phyloP scores from a whole-genome alignment of 2,888 invertebrate species.

The Gryllus longicercus region DNA sequence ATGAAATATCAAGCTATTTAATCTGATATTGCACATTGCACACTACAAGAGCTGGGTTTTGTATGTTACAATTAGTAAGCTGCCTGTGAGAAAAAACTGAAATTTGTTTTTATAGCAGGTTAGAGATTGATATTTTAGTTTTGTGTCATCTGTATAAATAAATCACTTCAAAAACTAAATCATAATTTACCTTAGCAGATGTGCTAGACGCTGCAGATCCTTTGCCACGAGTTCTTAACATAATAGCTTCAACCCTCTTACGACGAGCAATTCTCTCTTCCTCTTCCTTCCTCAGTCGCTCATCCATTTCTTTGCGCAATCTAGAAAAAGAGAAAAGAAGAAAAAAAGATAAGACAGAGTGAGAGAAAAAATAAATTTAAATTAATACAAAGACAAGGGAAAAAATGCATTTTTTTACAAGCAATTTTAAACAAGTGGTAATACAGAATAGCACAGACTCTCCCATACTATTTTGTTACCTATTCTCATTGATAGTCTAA shows the following conservation, averaged over 20 bases:
- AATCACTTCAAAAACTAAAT: no score
- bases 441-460: no score
- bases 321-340: slow-evolving; percentile 43
- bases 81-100: no score
- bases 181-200: slow-evolving; percentile 48
- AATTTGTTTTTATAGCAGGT: no score
- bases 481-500: neutral
- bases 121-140: no score
- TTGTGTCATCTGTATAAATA: no score
- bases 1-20: no score
- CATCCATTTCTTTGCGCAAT: slow-evolving; percentile 76
- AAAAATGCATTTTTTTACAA: slow-evolving; percentile 19
- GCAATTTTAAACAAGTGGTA: neutral
- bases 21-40: no score
- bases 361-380: neutral
- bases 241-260: slow-evolving; percentile 88
- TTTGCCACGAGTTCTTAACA: slow-evolving; percentile 77
- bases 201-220: slow-evolving; percentile 48
- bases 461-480: neutral
- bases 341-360: slow-evolving; percentile 7
- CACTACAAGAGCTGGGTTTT: no score
- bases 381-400: neutral
- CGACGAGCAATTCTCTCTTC: slow-evolving; percentile 82
- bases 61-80: no score
- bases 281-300: slow-evolving; percentile 79